These are phyloP conservation scores for Choloepus hoffmanni DNA, from an alignment of 2,113 vertebrate genomes.

Conservation along the genomic window DNA sequence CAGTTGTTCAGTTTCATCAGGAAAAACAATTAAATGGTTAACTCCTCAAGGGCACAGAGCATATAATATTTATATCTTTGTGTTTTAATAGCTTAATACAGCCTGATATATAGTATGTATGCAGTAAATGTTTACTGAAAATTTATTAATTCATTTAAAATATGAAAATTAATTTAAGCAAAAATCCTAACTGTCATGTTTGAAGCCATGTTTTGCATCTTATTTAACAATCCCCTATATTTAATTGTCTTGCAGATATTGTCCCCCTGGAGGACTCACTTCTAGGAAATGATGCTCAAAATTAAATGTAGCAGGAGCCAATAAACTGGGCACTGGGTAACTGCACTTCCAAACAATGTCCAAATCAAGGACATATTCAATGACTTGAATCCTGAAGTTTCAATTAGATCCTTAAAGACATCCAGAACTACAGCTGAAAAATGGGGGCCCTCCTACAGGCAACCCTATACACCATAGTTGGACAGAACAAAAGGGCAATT, in stretches of 20 bases:
- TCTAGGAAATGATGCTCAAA: neutral
- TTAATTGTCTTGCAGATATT: constrained; percentile 13
- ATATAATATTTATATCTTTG: constrained; percentile 5
- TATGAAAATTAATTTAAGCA: constrained; percentile 48
- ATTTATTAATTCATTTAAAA: constrained; percentile 47
- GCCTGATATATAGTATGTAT: neutral
- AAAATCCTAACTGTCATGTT: constrained; percentile 50
- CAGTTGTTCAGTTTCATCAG: constrained; percentile 22
- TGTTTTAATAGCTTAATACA: neutral
- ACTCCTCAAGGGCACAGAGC: neutral
- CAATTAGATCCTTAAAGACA: neutral
- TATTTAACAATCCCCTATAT: constrained; percentile 44
- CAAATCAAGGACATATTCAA: neutral
- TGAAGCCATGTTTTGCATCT: neutral
- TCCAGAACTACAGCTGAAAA: neutral
- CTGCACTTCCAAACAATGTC: constrained; percentile 1
- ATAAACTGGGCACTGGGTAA: neutral
- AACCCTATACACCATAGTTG: neutral
- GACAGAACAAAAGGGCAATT: neutral
- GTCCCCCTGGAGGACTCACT: neutral
- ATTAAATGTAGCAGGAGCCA: neutral
- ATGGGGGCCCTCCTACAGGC: neutral
- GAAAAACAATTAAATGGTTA: constrained; percentile 55
- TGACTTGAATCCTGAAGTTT: neutral
- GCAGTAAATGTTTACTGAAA: constrained; percentile 42